phyloP scores from a whole-genome alignment of 2,888 invertebrate species.

The Pollenia griseotomentosa region DNA sequence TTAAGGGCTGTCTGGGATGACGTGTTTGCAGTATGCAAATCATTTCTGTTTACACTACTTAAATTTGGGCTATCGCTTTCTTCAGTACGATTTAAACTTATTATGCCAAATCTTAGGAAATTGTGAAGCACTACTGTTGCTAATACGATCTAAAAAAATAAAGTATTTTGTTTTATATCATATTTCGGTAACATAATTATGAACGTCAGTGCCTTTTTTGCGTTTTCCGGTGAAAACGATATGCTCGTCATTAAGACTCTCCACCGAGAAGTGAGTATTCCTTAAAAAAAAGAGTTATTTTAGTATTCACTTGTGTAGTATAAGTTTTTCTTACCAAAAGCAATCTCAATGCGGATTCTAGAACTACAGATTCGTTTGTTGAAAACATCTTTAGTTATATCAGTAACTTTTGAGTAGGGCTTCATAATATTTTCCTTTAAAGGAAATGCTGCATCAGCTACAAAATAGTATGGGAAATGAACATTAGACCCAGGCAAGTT shows the following conservation, averaged over 20 bases:
- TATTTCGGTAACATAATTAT: too few relatives aligned
- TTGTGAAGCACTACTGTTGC: neutral
- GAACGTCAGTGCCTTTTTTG: too few relatives aligned
- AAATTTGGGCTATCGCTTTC: neutral
- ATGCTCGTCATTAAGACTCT: constrained; percentile 23
- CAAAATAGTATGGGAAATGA: constrained; percentile 21
- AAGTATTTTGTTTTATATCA: too few relatives aligned
- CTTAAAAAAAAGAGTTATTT: neutral
- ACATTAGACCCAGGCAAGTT: constrained; percentile 26
- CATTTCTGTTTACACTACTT: neutral
- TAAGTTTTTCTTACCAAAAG: neutral
- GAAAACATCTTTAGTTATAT: neutral
- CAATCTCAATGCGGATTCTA: constrained; percentile 13
- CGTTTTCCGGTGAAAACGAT: neutral
- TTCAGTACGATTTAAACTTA: neutral
- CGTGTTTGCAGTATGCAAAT: constrained; percentile 4
- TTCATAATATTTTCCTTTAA: too few relatives aligned
- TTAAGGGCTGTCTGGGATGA: neutral
- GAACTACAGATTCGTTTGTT: neutral
- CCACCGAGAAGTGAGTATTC: constrained; percentile 8
- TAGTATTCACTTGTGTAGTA: neutral
- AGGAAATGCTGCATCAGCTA: constrained; percentile 21
- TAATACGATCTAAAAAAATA: too few relatives aligned
- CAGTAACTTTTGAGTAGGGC: neutral
- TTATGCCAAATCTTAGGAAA: neutral